These are phyloP conservation scores for Notothenia coriiceps DNA, from an alignment of 2,113 vertebrate species.

Conservation along the genomic window DNA sequence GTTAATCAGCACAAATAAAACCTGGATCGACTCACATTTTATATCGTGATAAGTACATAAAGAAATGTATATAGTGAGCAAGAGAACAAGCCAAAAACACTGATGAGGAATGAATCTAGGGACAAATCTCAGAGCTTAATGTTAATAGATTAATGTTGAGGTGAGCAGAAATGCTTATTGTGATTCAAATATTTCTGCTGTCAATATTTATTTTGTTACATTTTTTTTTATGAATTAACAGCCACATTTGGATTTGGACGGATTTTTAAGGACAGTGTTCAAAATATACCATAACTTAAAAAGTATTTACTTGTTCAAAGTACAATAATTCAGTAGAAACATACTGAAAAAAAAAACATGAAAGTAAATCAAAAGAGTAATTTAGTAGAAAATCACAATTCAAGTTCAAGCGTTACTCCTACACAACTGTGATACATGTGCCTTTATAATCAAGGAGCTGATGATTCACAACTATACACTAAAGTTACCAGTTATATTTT, in stretches of 20 bases:
- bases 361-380: not conserved
- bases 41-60: not conserved
- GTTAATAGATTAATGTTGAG: not conserved
- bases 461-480: slow-evolving; percentile 18
- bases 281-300: not conserved
- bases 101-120: not conserved
- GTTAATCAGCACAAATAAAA: slow-evolving; percentile 8
- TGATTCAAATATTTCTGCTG: not conserved
- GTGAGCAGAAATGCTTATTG: not conserved
- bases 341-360: not conserved
- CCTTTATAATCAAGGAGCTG: slow-evolving; percentile 37
- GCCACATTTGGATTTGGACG: not conserved
- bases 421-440: slow-evolving; percentile 8
- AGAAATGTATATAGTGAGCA: not conserved
- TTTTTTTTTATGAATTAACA: not conserved
- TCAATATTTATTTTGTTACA: not conserved
- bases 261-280: not conserved
- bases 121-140: not conserved
- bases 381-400: slow-evolving; percentile 1
- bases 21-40: not conserved
- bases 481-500: slow-evolving; percentile 2
- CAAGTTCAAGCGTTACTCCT: not conserved
- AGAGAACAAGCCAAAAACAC: slow-evolving; percentile 13
- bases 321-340: not conserved
- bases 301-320: not conserved